These are phyloP conservation scores for Oostethus manadensis DNA, from an alignment of 2,113 vertebrate genomes.

Conservation along the genomic window DNA sequence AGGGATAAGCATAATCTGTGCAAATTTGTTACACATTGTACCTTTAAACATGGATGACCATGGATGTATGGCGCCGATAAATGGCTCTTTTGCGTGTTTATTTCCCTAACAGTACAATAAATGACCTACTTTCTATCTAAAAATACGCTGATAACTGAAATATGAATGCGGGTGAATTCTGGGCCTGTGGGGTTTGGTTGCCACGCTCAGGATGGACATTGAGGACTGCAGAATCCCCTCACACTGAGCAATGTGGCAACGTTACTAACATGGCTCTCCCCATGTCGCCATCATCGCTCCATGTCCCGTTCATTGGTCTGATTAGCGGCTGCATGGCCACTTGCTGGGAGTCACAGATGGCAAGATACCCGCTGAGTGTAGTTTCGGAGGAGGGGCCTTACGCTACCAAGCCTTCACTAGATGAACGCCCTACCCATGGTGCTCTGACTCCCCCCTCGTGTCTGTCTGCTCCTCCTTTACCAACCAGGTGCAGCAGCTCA, in stretches of 20 bases:
- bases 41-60: background rate
- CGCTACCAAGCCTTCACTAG: conserved; percentile 34
- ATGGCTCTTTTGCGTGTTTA: conserved; percentile 25
- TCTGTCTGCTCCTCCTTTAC: conserved; percentile 18
- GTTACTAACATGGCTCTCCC: conserved; percentile 37
- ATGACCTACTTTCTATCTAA: conserved; percentile 61
- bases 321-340: conserved; percentile 47
- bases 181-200: conserved; percentile 43
- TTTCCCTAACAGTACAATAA: conserved; percentile 43
- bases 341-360: conserved; percentile 53
- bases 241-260: conserved; percentile 18
- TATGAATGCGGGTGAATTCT: conserved; percentile 32
- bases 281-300: conserved; percentile 41
- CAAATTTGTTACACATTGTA: background rate
- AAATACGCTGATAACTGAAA: conserved; percentile 39
- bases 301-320: conserved; percentile 46
- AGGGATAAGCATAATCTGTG: background rate
- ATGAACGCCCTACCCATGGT: conserved; percentile 24
- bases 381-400: conserved; percentile 41
- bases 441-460: conserved; percentile 30
- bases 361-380: conserved; percentile 42
- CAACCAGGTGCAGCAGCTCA: conserved; percentile 88
- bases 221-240: conserved; percentile 50
- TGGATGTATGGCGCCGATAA: conserved; percentile 2
- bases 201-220: conserved; percentile 44